Evolutionary conservation across 2,113 vertebrate genomes (phyloP), one percentile per base, ranked within the genome.

Genomic region (Elanoides forficatus): DNA sequence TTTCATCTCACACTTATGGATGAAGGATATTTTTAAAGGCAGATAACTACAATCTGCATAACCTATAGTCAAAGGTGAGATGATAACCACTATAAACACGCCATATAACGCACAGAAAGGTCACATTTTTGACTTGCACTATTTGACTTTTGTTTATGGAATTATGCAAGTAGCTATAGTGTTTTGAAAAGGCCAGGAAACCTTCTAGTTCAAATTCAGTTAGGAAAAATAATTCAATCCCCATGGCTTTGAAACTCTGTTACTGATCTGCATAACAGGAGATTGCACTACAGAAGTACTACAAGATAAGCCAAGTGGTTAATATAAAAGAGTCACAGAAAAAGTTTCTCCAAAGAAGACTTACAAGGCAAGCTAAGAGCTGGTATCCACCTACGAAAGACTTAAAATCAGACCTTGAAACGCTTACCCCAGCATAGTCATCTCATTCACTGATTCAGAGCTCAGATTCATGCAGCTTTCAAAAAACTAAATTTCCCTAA

Each of bases 401-500:
- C 60, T 73, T 74, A 86, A 87, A 92, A 81, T 75, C 93, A 91
- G 84, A 76, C 34, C 42, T 48, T 75, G 62, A 86, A 94, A 81
- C 3, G 9, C 59, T 93, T 81, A 68, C 18, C 32, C 62, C 43
- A 94, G 92, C 55, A 60, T 0, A 92, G 82, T 53, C 58, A 91
- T 67, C 93, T 93, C 86, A 85, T 94, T 95, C 92, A 95, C 60
- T 68, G 71, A 86, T 79, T 88, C 85, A 95, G 90, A 95, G 81
- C 67, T 95, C 84, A 89, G 56, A 88, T 88, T 87, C 92, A 86
- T 2, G 11, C 75, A 92, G 90, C 76, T 84, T 97, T 95, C 78
- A 93, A 85, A 95, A 94, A 92, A 45, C 75, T 52, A 79, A 90
- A 93, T 96, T 96, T 95, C 79, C 86, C 92, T 97, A 95, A 95